Conservation (phyloP, 2,888 invertebrate genomes). For the Coelogynopora nodosa region DNA sequence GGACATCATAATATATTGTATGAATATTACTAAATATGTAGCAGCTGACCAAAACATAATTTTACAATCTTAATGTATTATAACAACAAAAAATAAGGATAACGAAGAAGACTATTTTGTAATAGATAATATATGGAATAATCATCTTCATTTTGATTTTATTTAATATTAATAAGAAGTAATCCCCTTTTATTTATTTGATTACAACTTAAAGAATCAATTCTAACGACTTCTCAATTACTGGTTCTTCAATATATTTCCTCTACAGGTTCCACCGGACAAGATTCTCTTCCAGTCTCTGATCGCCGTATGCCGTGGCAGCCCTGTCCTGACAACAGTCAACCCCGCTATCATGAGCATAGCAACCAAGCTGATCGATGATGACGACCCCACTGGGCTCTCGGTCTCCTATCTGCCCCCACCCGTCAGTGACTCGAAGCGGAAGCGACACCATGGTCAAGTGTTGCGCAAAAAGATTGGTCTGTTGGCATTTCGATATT, state of each 20-base stretch:
- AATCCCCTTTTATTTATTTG: too few relatives aligned
- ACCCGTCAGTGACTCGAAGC: not conserved
- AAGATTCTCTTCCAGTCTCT: not conserved
- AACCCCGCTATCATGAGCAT: not conserved
- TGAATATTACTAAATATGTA: too few relatives aligned
- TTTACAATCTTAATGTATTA: too few relatives aligned
- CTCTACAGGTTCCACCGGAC: not conserved
- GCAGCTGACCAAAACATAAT: too few relatives aligned
- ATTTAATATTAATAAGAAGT: too few relatives aligned
- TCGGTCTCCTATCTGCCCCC: not conserved
- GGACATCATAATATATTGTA: too few relatives aligned
- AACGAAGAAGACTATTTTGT: too few relatives aligned
- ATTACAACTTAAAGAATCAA: too few relatives aligned
- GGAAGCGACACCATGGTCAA: not conserved
- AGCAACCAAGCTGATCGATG: not conserved
- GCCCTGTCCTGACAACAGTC: not conserved
- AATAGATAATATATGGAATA: not conserved
- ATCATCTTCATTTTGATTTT: not conserved
- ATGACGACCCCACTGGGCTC: not conserved
- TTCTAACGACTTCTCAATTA: too few relatives aligned
- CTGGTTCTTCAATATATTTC: too few relatives aligned
- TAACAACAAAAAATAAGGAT: too few relatives aligned
- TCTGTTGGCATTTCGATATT: too few relatives aligned
- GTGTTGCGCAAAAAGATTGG: not conserved
- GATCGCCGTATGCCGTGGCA: not conserved